phyloP scores from a whole-genome alignment of 2,888 invertebrate genomes.

The Pecten maximus region DNA sequence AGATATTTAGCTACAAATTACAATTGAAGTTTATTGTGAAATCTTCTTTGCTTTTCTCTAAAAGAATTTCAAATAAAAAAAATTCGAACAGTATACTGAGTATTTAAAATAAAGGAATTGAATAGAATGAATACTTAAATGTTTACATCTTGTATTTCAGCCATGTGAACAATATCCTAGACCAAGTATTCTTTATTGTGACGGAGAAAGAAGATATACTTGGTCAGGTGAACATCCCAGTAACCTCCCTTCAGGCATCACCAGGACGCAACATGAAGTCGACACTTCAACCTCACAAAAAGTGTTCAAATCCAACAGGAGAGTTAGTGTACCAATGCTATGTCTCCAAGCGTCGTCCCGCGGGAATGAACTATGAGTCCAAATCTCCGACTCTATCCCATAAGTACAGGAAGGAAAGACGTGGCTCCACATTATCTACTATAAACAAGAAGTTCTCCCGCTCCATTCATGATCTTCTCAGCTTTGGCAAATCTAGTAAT shows the following conservation, averaged over 20 bases:
- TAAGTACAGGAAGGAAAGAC: slow-evolving; percentile 54
- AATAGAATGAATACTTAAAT: background rate
- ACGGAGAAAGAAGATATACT: slow-evolving; percentile 79
- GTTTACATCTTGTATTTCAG: slow-evolving; percentile 63
- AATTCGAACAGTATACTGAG: too few species aligned
- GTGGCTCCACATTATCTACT: slow-evolving; percentile 65
- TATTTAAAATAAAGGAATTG: too few species aligned
- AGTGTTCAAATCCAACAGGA: slow-evolving; percentile 78
- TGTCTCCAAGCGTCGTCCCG: slow-evolving; percentile 73
- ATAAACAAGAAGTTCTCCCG: slow-evolving; percentile 77
- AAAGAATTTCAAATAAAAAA: too few species aligned
- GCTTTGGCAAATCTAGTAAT: slow-evolving; percentile 68
- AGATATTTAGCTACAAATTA: too few species aligned
- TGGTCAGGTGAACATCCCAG: slow-evolving; percentile 76
- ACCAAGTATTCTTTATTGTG: slow-evolving; percentile 77
- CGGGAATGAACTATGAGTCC: slow-evolving; percentile 49
- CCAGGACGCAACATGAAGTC: slow-evolving; percentile 69
- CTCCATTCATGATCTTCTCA: slow-evolving; percentile 77
- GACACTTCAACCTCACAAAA: slow-evolving; percentile 78
- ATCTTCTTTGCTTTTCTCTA: too few species aligned
- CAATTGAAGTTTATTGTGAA: too few species aligned
- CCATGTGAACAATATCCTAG: slow-evolving; percentile 67
- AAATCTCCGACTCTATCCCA: slow-evolving; percentile 53
- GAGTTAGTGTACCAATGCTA: slow-evolving; percentile 79
- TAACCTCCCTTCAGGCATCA: slow-evolving; percentile 68